Percentiles rank a stretch among this genome's conserved stretches.
phyloP scores from a whole-genome alignment of 92 coral and sea anemone species.

The Pocillopora meandrina region DNA sequence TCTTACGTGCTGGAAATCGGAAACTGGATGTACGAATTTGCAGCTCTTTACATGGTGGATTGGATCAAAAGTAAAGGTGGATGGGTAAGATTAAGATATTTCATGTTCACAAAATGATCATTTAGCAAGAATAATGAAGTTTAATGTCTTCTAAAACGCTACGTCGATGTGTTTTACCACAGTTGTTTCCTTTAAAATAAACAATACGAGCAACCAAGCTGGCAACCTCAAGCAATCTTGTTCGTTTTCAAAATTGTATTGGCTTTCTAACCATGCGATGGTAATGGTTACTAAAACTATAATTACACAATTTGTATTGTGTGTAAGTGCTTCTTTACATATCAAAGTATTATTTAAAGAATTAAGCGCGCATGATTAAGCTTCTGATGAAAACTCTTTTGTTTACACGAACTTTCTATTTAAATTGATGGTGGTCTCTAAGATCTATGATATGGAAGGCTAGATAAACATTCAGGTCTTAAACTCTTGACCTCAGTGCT shows the following conservation, averaged over 20 bases:
- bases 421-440: neutral
- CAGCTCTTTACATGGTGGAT: slow-evolving; percentile 75
- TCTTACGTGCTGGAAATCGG: slow-evolving; percentile 72
- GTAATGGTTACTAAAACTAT: neutral
- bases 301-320: neutral
- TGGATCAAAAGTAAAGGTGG: slow-evolving; percentile 86
- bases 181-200: too few relatives aligned
- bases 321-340: neutral
- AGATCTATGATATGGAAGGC: neutral
- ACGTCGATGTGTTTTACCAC: too few relatives aligned
- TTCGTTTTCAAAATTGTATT: neutral
- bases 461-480: neutral
- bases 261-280: neutral
- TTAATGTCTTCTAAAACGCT: too few relatives aligned
- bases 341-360: neutral
- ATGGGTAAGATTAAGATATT: slow-evolving; percentile 64
- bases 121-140: neutral
- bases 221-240: too few relatives aligned
- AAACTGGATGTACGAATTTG: slow-evolving; percentile 87
- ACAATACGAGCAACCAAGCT: too few relatives aligned
- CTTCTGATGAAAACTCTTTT: neutral
- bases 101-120: neutral
- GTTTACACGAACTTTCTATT: neutral
- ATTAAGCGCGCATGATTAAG: neutral
- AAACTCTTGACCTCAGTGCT: neutral